Conservation (phyloP, 2,113 vertebrate genomes). For the Spermophilus dauricus region DNA sequence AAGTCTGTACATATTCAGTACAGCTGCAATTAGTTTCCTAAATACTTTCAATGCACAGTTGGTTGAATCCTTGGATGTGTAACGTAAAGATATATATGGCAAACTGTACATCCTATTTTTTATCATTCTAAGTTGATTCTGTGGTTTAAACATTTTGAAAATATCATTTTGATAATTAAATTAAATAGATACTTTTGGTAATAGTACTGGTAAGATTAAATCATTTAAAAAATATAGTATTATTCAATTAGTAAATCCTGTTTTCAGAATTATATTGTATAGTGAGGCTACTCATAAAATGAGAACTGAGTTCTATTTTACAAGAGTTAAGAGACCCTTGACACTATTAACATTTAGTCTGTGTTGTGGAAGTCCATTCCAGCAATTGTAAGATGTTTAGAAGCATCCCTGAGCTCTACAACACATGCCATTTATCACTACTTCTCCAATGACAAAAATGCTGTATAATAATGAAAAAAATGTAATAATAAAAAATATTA, state of each 20-base stretch:
- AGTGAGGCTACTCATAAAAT: background rate
- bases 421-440: background rate
- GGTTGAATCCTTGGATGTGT: background rate
- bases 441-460: background rate
- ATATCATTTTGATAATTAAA: constrained; percentile 21
- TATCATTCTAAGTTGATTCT: constrained; percentile 19
- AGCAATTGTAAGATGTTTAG: background rate
- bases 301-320: background rate
- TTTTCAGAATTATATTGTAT: background rate
- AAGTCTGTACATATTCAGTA: background rate
- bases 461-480: background rate
- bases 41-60: background rate
- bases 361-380: background rate
- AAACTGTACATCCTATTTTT: background rate
- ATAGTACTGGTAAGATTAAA: background rate
- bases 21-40: background rate
- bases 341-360: background rate
- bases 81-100: background rate
- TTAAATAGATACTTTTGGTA: background rate
- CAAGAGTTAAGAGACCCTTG: background rate
- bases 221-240: background rate
- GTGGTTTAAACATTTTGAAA: constrained; percentile 47
- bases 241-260: background rate
- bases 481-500: background rate
- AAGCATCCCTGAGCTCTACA: background rate